Evolutionary conservation across 2,888 invertebrate genomes (phyloP).

Genomic region (Calliphora vomitoria): DNA sequence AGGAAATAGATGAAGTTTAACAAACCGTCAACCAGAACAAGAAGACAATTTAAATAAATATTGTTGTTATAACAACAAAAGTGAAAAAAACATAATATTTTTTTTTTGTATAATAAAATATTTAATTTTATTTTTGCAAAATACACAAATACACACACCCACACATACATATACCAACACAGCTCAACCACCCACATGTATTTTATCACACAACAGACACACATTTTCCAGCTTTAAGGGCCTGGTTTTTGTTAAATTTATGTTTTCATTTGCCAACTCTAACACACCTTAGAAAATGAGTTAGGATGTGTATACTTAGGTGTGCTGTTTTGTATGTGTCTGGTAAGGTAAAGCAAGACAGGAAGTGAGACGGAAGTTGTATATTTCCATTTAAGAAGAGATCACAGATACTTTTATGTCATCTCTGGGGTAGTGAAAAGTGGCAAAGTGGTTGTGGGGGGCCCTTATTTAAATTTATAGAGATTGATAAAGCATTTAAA

Average conservation of each 20-base stretch:
- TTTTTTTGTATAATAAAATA: conserved; percentile 31
- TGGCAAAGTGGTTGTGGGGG: background rate
- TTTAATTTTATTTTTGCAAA: conserved; percentile 11
- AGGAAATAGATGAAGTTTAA: conserved; percentile 37
- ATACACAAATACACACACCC: background rate
- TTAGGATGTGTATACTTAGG: background rate
- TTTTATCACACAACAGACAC: background rate
- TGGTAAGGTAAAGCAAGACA: background rate
- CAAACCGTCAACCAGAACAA: conserved; percentile 22
- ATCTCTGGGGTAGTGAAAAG: background rate
- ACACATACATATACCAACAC: background rate
- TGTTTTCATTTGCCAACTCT: conserved; percentile 35
- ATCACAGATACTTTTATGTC: conserved; percentile 45
- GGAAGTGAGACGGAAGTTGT: conserved; percentile 52
- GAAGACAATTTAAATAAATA: conserved; percentile 35
- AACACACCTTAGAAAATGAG: background rate
- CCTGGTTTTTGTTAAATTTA: conserved; percentile 33
- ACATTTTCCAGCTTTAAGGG: background rate
- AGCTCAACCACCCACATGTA: no score
- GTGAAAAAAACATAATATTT: background rate
- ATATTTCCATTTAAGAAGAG: conserved; percentile 50
- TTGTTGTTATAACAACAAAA: conserved; percentile 19
- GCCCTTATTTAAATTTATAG: conserved; percentile 1
- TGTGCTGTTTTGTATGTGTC: background rate
- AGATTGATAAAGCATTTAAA: conserved; percentile 1